Base-by-base conservation (phyloP, 2,888 invertebrate genomes). In the Microlaimidae sp. region DNA sequence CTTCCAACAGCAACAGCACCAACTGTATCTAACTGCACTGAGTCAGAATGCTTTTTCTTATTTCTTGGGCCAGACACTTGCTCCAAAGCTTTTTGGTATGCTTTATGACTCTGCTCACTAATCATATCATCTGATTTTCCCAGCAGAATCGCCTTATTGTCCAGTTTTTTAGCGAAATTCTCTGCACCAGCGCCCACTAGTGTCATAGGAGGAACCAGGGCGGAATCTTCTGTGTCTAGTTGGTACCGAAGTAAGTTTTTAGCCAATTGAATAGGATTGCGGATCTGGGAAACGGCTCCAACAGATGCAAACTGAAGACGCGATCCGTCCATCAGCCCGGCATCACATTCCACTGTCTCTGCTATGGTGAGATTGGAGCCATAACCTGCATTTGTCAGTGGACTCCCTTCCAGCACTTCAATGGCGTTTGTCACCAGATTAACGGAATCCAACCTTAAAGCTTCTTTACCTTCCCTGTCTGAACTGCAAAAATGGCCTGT, bases 281-380 rank as follows among this genome's bases (percentile, higher is more conserved):
- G 82, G 4, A 85, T 58, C 65, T 69, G 80, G 52, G 80, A 78
- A 1, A 90, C 80, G 58, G 87, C 85, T 38, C 90, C 92, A 17
- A 74, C 71, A 32, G 87, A 87, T 21, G 90, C 93, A 75, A 83
- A 92, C 61, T 63, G 78, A 47, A 85, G 73, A 51, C 79, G 81
- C 56, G 78, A 77, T 0, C 90, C 90, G 72, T 89, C 83, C 93
- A 95, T 95, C 32, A 92, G 78, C 51, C 86, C 83, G 1, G 95
- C 95, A 76, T 97, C 97, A 73, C 88, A 89, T 75, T 97, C 93
- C 1, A 97, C 88, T 52, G 77, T 76, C 13, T 90, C 90, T 65
- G 82, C 79, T 71, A 82, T 78, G 49, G 85, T 90, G 56, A 97
- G 78, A 75, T 87, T 92, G 1, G 93, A 93, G 27, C 97, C 97